Evolutionary conservation across 2,113 vertebrate species (phyloP).

Genomic region (Butastur rufipennis): DNA sequence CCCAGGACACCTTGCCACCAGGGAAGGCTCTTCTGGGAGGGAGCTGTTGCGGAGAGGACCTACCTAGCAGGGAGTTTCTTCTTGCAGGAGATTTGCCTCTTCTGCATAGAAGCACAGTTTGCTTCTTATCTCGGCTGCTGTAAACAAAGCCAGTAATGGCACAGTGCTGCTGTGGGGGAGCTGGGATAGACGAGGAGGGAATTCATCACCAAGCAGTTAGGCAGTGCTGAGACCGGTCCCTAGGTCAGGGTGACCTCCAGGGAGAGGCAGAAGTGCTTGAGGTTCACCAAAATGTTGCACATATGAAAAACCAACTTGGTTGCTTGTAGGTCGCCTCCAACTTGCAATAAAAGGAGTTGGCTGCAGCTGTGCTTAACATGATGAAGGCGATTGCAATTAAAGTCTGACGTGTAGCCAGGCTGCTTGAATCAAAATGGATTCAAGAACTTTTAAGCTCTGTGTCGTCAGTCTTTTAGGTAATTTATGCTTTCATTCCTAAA

Average conservation of each 20-base stretch:
- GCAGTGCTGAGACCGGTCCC: not conserved
- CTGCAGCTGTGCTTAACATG: not conserved
- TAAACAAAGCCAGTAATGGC: not conserved
- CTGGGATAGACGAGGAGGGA: not conserved
- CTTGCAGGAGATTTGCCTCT: not conserved
- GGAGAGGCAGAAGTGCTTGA: not conserved
- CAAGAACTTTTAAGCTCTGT: not conserved
- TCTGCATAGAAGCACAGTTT: not conserved
- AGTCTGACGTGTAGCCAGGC: not conserved
- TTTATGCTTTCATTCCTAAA: slow-evolving; percentile 18
- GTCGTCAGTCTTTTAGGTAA: not conserved
- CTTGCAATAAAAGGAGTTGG: not conserved
- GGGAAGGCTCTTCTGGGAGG: not conserved
- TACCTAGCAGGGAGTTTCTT: not conserved
- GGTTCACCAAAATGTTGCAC: not conserved
- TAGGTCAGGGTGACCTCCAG: not conserved
- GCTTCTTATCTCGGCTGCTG: not conserved
- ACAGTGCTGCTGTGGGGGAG: not conserved
- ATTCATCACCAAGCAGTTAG: not conserved
- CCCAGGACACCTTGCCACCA: not conserved
- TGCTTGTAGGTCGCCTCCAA: not conserved
- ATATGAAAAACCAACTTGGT: not conserved
- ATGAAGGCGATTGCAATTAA: not conserved
- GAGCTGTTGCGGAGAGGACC: not conserved
- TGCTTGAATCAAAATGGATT: slow-evolving; percentile 22